Percentiles rank a stretch among this genome's conserved stretches.
phyloP scores from a whole-genome alignment of 2,113 vertebrate genomes.

The Nycticryphes semicollaris region DNA sequence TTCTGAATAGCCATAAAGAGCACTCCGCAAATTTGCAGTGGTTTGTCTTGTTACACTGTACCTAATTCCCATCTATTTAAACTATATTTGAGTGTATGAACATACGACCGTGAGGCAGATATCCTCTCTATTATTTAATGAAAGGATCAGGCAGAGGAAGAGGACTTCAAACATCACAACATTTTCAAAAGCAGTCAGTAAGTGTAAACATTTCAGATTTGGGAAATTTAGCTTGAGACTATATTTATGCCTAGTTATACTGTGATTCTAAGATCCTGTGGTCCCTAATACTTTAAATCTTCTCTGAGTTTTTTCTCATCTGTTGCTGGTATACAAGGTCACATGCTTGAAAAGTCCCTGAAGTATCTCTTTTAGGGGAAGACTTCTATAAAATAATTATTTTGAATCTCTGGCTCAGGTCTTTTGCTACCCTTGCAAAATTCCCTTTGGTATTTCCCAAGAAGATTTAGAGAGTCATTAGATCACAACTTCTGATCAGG shows the following conservation, averaged over 20 bases:
- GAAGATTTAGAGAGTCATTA: background rate
- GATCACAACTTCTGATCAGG: background rate
- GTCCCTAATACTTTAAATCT: background rate
- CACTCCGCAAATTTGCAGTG: background rate
- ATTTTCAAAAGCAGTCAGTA: background rate
- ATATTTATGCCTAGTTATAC: background rate
- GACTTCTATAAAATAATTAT: background rate
- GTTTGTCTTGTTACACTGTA: background rate
- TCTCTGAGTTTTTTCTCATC: background rate
- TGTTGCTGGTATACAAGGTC: background rate
- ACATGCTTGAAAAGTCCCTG: background rate
- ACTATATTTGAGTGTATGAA: background rate
- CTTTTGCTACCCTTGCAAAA: background rate
- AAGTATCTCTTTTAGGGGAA: background rate
- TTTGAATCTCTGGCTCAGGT: background rate
- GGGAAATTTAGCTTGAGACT: background rate
- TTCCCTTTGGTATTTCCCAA: background rate
- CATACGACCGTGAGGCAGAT: background rate
- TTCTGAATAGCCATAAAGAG: background rate
- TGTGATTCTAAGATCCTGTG: background rate
- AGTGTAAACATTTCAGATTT: background rate
- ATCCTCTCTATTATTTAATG: background rate
- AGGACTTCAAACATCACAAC: background rate
- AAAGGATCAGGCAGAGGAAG: background rate
- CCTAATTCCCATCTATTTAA: background rate